phyloP scores from a whole-genome alignment of 2,888 invertebrate species.

The Standfussiana lucernea region DNA sequence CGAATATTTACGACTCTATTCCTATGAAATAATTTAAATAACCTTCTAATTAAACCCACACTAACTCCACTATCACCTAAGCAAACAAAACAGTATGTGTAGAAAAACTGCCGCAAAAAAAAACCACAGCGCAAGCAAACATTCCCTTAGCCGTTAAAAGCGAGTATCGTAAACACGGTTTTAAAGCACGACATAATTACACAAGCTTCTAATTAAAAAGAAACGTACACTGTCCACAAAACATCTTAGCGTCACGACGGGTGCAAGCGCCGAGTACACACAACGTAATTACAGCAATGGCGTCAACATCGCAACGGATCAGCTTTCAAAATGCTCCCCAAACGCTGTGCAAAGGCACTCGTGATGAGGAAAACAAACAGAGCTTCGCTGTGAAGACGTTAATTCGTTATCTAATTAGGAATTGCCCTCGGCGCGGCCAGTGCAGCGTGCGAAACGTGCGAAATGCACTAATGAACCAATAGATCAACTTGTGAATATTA shows the following conservation, averaged over 20 bases:
- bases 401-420: slow-evolving; percentile 88
- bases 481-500: slow-evolving; percentile 65
- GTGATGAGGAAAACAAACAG: slow-evolving; percentile 83
- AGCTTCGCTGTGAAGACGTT: slow-evolving; percentile 82
- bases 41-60: not conserved
- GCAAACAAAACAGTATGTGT: not conserved
- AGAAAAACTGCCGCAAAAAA: slow-evolving; percentile 5
- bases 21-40: not conserved
- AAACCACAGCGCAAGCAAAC: slow-evolving; percentile 1
- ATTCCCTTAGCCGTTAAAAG: slow-evolving; percentile 13
- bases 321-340: slow-evolving; percentile 79
- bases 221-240: slow-evolving; percentile 54
- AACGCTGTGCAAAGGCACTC: slow-evolving; percentile 77
- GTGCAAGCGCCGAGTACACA: slow-evolving; percentile 37
- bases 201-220: slow-evolving; percentile 53
- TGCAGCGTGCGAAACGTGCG: slow-evolving; percentile 67
- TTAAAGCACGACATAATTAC: slow-evolving; percentile 31
- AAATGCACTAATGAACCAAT: slow-evolving; percentile 78
- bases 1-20: not conserved
- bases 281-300: slow-evolving; percentile 73
- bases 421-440: slow-evolving; percentile 69
- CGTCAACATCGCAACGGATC: slow-evolving; percentile 72
- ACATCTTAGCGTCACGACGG: slow-evolving; percentile 46
- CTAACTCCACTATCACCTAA: not conserved
- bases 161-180: slow-evolving; percentile 23